phyloP scores from a whole-genome alignment of 2,797 vertebrate genomes.

The Eidolon dupreanum region DNA sequence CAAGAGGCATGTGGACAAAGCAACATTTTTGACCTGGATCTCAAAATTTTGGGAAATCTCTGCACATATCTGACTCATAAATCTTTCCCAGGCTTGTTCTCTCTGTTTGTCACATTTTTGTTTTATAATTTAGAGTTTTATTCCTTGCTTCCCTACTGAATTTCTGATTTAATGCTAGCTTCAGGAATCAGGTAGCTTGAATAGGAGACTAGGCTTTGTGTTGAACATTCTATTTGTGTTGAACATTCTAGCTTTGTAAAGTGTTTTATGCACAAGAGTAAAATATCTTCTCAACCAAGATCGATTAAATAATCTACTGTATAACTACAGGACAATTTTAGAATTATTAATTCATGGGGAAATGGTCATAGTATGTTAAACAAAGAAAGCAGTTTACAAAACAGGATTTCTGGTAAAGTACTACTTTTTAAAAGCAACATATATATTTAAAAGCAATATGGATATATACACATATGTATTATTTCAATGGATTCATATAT shows the following conservation, averaged over 20 bases:
- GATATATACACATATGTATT: not conserved
- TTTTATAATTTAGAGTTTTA: not conserved
- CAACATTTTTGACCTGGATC: not conserved
- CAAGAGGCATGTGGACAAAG: not conserved
- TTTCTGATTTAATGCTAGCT: not conserved
- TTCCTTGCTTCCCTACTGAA: not conserved
- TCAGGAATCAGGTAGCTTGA: not conserved
- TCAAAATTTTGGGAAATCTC: not conserved
- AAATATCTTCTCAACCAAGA: not conserved
- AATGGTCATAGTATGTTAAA: not conserved
- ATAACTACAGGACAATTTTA: not conserved
- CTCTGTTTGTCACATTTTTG: not conserved
- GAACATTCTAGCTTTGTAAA: not conserved
- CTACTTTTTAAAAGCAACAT: not conserved
- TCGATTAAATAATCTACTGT: not conserved
- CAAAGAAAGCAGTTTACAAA: not conserved
- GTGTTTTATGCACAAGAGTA: slow-evolving; percentile 35
- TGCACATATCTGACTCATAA: not conserved
- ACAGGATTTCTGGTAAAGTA: not conserved
- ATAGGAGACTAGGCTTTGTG: not conserved
- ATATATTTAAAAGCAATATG: too few species aligned
- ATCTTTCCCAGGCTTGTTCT: not conserved
- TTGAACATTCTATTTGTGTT: slow-evolving; percentile 26
- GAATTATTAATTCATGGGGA: not conserved
- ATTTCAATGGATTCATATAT: not conserved